Evolutionary conservation across 2,113 vertebrate genomes (phyloP).

Genomic region (Cervus canadensis): DNA sequence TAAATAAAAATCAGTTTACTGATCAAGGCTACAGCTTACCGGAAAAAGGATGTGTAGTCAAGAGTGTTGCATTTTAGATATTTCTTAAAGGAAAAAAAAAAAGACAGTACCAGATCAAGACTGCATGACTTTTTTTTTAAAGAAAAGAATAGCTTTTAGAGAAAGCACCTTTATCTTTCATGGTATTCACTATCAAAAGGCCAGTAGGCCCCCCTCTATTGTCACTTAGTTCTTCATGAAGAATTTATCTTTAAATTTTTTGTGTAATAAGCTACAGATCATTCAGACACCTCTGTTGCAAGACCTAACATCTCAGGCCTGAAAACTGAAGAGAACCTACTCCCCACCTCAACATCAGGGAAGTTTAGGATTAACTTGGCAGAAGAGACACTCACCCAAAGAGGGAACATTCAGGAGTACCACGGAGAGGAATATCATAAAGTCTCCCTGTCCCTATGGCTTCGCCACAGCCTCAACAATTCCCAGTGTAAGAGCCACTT

Average conservation of each 20-base stretch:
- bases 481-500: neutral
- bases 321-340: neutral
- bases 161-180: conserved; percentile 29
- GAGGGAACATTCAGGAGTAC: neutral
- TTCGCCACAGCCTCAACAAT: neutral
- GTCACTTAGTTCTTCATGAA: neutral
- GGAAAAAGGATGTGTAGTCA: neutral
- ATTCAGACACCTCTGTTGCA: neutral
- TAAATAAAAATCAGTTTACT: conserved; percentile 38
- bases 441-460: neutral
- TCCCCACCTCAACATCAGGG: neutral
- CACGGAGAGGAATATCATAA: neutral
- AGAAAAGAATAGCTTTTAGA: conserved; percentile 35
- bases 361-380: neutral
- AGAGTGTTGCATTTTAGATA: neutral
- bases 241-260: neutral
- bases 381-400: neutral
- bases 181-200: conserved; percentile 22
- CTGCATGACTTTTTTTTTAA: neutral
- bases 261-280: conserved; percentile 19
- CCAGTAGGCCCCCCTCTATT: neutral
- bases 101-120: conserved; percentile 25
- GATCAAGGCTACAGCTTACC: conserved; percentile 29
- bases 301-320: neutral
- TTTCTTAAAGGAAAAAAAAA: neutral